Evolutionary conservation across 1,140 invertebrate species (phyloP), one percentile per base, ranked within the genome.

Genomic region (Drosophila paulistorum): DNA sequence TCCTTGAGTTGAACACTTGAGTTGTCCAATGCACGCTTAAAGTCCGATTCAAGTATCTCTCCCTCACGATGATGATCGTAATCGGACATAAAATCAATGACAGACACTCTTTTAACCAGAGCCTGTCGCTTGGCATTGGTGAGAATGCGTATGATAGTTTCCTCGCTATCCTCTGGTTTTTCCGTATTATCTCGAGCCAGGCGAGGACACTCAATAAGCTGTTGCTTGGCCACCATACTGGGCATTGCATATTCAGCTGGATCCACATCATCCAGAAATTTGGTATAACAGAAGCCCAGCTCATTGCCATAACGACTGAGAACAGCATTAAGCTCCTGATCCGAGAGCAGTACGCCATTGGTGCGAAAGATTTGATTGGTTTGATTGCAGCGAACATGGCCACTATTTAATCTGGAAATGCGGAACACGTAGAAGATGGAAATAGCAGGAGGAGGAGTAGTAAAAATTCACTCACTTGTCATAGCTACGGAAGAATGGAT

Each of bases 41-140:
- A 96, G 91, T 96, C 93, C 0, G 93, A 90, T 61, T 93, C 93
- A 5, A 93, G 90, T 61, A 96, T 94, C 35, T 94, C 90, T 45
- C 93, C 91, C 83, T 95, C 93, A 64, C 94, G 94, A 65, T 93
- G 93, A 1, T 77, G 81, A 91, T 96, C 95, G 74, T 94, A 95
- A 81, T 94, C 93, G 33, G 90, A 83, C 62, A 96, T 81, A 79
- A 96, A 96, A 76, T 96, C 94, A 1, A 93, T 90, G 42, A 95
- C 94, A 7, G 94, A 92, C 0, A 95, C 92, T 30, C 95, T 93
- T 71, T 95, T 95, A 51, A 94, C 93, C 1, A 95, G 94, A 23
- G 95, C 93, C 93, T 94, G 86, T n/a, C 94, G 94, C 87, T 96
- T 96, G 68, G 95, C 95, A 90, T 95, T 95, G 6, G 95, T 95